phyloP scores from a whole-genome alignment of 2,797 vertebrate species.

The Menidia menidia region DNA sequence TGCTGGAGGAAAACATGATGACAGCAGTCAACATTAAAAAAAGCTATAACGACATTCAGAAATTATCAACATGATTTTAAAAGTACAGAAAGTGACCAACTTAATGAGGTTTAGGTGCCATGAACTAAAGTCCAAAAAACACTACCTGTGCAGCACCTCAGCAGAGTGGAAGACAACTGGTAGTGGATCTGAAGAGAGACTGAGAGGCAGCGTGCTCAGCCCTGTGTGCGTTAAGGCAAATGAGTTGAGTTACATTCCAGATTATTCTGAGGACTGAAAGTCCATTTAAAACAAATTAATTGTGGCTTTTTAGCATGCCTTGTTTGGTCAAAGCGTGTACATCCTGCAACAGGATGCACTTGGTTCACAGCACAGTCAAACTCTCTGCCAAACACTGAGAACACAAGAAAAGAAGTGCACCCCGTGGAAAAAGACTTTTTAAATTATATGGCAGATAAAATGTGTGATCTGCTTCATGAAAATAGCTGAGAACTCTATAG shows the following conservation, averaged over 20 bases:
- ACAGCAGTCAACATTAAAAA: background rate
- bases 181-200: background rate
- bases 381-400: background rate
- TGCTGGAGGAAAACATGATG: background rate
- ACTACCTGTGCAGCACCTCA: too few relatives aligned
- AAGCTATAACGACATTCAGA: background rate
- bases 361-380: background rate
- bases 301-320: background rate
- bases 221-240: constrained; percentile 1
- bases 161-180: too few relatives aligned
- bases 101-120: too few relatives aligned
- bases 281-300: too few relatives aligned
- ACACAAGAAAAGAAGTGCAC: too few relatives aligned
- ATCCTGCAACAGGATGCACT: background rate
- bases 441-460: too few relatives aligned
- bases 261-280: background rate
- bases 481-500: too few relatives aligned
- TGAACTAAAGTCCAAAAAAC: too few relatives aligned
- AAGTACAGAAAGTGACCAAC: too few relatives aligned
- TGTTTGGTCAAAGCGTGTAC: background rate
- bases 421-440: too few relatives aligned
- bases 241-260: background rate
- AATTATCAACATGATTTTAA: background rate
- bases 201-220: background rate
- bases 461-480: too few relatives aligned